Base-by-base conservation (phyloP, 2,113 vertebrate genomes). In the Mustela nigripes region DNA sequence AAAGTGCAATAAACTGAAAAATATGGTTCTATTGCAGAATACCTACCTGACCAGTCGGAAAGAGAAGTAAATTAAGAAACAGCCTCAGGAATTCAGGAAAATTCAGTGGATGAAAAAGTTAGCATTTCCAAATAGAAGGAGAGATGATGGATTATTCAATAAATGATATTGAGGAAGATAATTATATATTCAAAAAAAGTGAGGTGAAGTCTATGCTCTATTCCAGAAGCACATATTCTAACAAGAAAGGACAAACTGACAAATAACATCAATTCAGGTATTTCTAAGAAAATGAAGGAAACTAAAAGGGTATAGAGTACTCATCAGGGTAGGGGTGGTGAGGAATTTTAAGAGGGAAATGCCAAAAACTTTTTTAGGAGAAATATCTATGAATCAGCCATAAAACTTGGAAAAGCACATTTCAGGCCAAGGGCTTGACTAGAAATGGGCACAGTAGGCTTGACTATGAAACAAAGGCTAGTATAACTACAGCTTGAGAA, bases 71-170 rank as follows among this genome's bases (percentile, higher is more conserved):
- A 90, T 95, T 90, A 93, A 97, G 45, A 91, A 89, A 53, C 4
- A 36, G 56, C 65, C 71, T 95, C 18, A 73, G 76, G 81, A 93
- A 91, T 81, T 81, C 9, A 94, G 87, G 62, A 88, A 95, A 96
- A 95, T 82, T 91, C 10, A 87, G 42, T 62, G 42, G 19, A 89
- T 73, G 31, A 83, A 79, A 89, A 93, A 48, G 24, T 53, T 71
- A 90, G 31, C 62, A 95, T 78, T 94, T 71, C 42, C 42, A 53
- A 88, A 60, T 81, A 79, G 53, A 48, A 91, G 4, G 31, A 95
- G 31, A 96, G 89, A 82, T 86, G 39, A 97, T 89, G 14, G 16
- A 97, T 88, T 89, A 93, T 79, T 89, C 53, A 86, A 95, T 95
- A 91, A 95, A 83, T 83, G 4, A 96, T 92, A 56, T 21, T 87